phyloP scores from a whole-genome alignment of 2,113 vertebrate genomes.

The Perca fluviatilis region DNA sequence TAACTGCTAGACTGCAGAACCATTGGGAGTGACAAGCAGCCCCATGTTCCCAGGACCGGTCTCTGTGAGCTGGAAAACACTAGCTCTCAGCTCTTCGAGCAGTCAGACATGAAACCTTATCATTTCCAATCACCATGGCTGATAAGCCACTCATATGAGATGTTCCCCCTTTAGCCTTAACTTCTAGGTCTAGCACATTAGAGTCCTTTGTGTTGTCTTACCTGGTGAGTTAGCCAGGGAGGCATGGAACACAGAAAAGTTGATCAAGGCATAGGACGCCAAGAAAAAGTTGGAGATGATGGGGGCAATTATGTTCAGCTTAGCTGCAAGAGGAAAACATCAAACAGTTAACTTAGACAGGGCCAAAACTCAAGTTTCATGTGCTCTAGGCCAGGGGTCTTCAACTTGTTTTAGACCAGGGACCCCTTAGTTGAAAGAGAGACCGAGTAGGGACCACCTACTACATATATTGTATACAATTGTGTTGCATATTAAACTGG shows the following conservation, averaged over 20 bases:
- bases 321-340: conserved; percentile 82
- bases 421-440: too few relatives aligned
- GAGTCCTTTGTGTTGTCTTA: conserved; percentile 70
- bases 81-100: conserved; percentile 5
- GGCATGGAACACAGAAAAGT: conserved; percentile 98
- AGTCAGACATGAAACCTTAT: conserved; percentile 9
- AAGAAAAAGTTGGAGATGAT: conserved; percentile 99
- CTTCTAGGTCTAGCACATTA: neutral
- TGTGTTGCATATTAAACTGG: too few relatives aligned
- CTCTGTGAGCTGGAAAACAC: conserved; percentile 28
- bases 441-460: too few relatives aligned
- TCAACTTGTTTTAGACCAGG: too few relatives aligned
- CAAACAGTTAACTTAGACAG: neutral
- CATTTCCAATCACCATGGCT: conserved; percentile 2
- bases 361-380: neutral
- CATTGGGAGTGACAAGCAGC: too few relatives aligned
- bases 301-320: conserved; percentile 96
- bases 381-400: too few relatives aligned
- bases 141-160: neutral
- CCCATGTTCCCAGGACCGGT: neutral
- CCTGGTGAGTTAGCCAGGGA: conserved; percentile 99
- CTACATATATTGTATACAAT: too few relatives aligned
- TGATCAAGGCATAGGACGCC: conserved; percentile 98
- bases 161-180: neutral
- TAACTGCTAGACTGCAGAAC: too few relatives aligned